These are phyloP conservation scores for Eulithis testata DNA, from an alignment of 2,888 invertebrate genomes.

Conservation along the genomic window DNA sequence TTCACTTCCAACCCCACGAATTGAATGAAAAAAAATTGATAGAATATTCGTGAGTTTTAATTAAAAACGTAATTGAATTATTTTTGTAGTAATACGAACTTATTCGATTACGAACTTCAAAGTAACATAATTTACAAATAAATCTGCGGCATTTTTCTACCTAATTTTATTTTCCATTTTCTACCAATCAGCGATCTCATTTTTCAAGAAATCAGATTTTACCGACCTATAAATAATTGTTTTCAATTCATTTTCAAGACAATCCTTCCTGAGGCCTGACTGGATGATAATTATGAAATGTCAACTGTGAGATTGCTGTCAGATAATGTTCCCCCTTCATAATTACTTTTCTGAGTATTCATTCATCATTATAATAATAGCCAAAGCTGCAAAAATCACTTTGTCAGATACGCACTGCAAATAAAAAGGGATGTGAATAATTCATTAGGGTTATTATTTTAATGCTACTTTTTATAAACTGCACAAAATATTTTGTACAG, in stretches of 20 bases:
- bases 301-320: conserved; percentile 39
- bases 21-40: neutral
- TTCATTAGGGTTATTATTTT: too few relatives aligned
- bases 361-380: conserved; percentile 9
- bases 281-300: conserved; percentile 42
- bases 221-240: conserved; percentile 20
- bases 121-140: neutral
- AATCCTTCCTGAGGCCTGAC: conserved; percentile 26
- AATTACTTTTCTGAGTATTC: conserved; percentile 28
- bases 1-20: too few relatives aligned
- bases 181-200: conserved; percentile 12
- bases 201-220: conserved; percentile 9
- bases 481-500: too few relatives aligned
- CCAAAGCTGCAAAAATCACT: conserved; percentile 3
- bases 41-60: conserved; percentile 19
- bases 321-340: conserved; percentile 33
- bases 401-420: neutral
- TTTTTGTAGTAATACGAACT: conserved; percentile 20
- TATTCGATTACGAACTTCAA: conserved; percentile 13
- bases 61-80: conserved; percentile 15
- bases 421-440: neutral
- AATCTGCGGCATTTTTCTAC: neutral
- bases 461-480: too few relatives aligned
- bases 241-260: conserved; percentile 27
- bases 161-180: conserved; percentile 4